A percentile compares a stretch with the other conserved stretches of the same genome.
These are phyloP conservation scores for Lophotis ruficrista DNA, from an alignment of 2,113 vertebrate species.

Conservation along the genomic window DNA sequence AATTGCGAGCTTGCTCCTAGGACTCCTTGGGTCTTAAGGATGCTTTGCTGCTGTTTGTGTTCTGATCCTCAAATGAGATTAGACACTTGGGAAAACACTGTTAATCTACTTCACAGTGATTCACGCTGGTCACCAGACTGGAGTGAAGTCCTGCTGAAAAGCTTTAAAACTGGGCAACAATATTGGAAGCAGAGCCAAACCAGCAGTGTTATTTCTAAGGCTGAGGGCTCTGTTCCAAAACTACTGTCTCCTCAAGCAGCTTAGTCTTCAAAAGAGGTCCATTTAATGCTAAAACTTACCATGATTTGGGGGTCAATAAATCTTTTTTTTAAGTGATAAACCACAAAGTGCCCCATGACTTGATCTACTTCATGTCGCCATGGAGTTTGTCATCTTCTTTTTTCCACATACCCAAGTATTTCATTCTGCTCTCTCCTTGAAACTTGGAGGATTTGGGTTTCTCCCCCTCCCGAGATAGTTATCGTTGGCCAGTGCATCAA, in stretches of 20 bases:
- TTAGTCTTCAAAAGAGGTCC: constrained; percentile 42
- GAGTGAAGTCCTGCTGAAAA: constrained; percentile 49
- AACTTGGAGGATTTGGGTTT: constrained; percentile 57
- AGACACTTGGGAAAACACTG: constrained; percentile 52
- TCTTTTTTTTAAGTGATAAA: constrained; percentile 60
- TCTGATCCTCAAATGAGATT: constrained; percentile 37
- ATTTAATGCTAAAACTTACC: constrained; percentile 28
- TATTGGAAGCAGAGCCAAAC: constrained; percentile 41
- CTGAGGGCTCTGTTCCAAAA: constrained; percentile 15
- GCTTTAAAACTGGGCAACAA: constrained; percentile 50
- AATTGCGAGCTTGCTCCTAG: not conserved
- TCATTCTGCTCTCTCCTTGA: constrained; percentile 49
- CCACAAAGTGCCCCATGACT: constrained; percentile 49
- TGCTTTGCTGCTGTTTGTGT: constrained; percentile 42
- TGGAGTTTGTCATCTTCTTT: constrained; percentile 12
- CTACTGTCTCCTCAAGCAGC: constrained; percentile 40
- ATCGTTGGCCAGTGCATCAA: constrained; percentile 56
- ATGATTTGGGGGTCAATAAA: constrained; percentile 16
- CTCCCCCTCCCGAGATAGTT: constrained; percentile 58
- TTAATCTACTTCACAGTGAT: constrained; percentile 47
- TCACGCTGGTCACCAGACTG: constrained; percentile 23
- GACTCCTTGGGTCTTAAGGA: constrained; percentile 5
- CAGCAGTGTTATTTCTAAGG: constrained; percentile 13
- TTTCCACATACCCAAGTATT: constrained; percentile 35
- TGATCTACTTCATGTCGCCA: not conserved